Percentiles rank a stretch among this genome's conserved stretches.
phyloP scores from a whole-genome alignment of 2,113 vertebrate species.

The Meleagris gallopavo region DNA sequence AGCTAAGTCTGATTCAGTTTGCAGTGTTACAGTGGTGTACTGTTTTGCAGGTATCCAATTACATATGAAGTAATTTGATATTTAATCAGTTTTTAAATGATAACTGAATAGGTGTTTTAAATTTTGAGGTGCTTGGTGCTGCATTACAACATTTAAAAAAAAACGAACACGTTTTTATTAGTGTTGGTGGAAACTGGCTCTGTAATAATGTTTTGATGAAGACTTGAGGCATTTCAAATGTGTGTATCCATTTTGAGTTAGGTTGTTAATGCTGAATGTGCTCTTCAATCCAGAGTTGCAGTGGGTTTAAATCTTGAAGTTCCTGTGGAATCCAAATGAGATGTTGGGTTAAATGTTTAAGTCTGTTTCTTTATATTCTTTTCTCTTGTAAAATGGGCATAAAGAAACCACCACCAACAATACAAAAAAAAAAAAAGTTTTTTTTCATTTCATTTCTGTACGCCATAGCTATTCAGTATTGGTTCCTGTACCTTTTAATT shows the following conservation, averaged over 20 bases:
- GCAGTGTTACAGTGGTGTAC: not conserved
- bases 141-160: not conserved
- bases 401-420: not conserved
- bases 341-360: not conserved
- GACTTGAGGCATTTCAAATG: not conserved
- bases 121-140: not conserved
- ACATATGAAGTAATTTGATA: not conserved
- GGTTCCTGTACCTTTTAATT: not conserved
- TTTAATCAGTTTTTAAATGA: not conserved
- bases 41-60: not conserved
- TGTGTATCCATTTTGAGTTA: not conserved
- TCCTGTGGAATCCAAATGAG: not conserved
- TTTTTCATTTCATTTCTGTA: not conserved
- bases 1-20: slow-evolving; percentile 25
- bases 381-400: not conserved
- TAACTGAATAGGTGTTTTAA: not conserved
- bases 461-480: not conserved
- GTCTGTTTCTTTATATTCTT: not conserved
- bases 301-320: not conserved
- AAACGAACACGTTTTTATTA: not conserved
- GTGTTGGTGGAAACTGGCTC: not conserved
- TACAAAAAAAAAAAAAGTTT: no score
- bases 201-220: not conserved
- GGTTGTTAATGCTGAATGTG: not conserved
- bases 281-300: not conserved